These are phyloP conservation scores for Abramis brama DNA, from an alignment of 2,113 vertebrate species.

Conservation along the genomic window DNA sequence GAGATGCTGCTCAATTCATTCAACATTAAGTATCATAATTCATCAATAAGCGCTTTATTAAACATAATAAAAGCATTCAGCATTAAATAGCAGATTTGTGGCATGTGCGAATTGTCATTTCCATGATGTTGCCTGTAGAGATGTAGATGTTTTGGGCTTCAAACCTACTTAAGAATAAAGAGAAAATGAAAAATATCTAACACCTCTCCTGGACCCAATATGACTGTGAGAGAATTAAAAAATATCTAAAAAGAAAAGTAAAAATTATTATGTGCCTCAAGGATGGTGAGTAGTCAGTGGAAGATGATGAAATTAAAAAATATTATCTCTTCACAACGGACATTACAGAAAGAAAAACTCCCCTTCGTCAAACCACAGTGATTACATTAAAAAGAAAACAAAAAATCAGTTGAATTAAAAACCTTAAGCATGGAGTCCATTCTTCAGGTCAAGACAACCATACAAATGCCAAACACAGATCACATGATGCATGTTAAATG, in stretches of 20 bases:
- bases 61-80: background rate
- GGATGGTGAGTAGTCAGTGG: constrained; percentile 46
- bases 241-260: constrained; percentile 49
- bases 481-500: constrained; percentile 17
- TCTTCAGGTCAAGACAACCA: background rate
- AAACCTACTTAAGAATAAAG: constrained; percentile 55
- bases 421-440: background rate
- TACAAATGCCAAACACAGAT: constrained; percentile 9
- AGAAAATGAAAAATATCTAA: constrained; percentile 37
- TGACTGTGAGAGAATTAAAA: constrained; percentile 37
- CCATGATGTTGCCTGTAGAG: background rate
- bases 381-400: background rate
- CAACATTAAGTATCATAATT: background rate
- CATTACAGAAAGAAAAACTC: background rate
- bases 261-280: constrained; percentile 73
- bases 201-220: constrained; percentile 48
- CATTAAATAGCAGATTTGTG: constrained; percentile 27
- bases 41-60: constrained; percentile 8
- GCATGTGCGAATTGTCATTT: background rate
- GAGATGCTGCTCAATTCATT: constrained; percentile 41
- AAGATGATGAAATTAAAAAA: constrained; percentile 28
- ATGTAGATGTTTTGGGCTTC: background rate
- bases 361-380: background rate
- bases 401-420: constrained; percentile 13
- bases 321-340: constrained; percentile 25